A percentile compares a stretch with the other conserved stretches of the same genome.
Conservation (phyloP, 2,113 vertebrate genomes). For the Seriola rivoliana region DNA sequence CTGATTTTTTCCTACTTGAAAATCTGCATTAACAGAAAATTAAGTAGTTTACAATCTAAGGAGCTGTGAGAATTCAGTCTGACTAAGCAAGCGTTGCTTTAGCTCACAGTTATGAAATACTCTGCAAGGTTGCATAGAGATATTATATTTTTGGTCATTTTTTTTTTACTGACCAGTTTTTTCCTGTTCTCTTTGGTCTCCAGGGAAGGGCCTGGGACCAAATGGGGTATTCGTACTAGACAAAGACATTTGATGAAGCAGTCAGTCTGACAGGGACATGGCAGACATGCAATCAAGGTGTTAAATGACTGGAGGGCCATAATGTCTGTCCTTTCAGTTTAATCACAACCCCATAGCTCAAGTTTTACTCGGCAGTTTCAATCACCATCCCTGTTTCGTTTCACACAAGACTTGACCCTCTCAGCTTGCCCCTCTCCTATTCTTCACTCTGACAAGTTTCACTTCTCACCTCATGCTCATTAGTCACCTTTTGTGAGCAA, state of each 20-base stretch:
- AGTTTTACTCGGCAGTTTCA: constrained; percentile 70
- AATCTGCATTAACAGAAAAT: background rate
- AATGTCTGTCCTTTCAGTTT: constrained; percentile 72
- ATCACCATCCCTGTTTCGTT: constrained; percentile 65
- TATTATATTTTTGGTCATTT: constrained; percentile 10
- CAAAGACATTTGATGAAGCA: constrained; percentile 74
- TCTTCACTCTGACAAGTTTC: constrained; percentile 74
- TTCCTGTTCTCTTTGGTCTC: constrained; percentile 34
- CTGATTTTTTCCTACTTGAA: background rate
- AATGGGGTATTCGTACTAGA: constrained; percentile 59
- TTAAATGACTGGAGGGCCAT: constrained; percentile 68
- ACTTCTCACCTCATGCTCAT: constrained; percentile 77
- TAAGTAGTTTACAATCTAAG: background rate
- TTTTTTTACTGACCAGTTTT: constrained; percentile 21
- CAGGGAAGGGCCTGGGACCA: constrained; percentile 20
- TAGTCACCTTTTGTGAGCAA: constrained; percentile 74
- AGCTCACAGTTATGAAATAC: background rate
- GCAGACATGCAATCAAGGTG: constrained; percentile 76
- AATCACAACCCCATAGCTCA: constrained; percentile 73
- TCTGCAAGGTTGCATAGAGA: background rate
- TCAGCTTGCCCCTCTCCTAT: constrained; percentile 52
- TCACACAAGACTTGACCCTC: constrained; percentile 67
- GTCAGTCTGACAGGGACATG: constrained; percentile 69
- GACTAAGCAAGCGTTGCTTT: background rate
- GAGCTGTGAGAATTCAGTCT: background rate